These are phyloP conservation scores for Germaria angustata DNA, from an alignment of 2,888 invertebrate species.

Conservation along the genomic window DNA sequence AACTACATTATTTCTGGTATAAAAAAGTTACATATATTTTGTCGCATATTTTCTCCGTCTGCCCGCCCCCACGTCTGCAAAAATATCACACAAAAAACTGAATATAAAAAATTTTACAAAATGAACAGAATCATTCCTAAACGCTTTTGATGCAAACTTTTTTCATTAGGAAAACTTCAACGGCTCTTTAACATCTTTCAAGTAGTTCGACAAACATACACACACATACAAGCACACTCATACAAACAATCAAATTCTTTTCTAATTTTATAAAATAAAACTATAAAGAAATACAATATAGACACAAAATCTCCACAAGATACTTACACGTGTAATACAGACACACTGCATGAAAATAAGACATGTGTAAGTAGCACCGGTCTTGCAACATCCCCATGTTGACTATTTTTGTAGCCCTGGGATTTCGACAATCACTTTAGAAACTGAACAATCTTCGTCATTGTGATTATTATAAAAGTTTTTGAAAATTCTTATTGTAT, in stretches of 20 bases:
- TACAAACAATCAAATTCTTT: conserved; percentile 1
- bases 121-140: conserved; percentile 47
- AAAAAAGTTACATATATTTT: neutral
- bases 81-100: conserved; percentile 7
- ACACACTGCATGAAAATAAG: too few species aligned
- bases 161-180: conserved; percentile 66
- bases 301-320: too few species aligned
- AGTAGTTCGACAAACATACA: conserved; percentile 42
- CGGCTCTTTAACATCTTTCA: conserved; percentile 61
- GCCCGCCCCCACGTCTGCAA: neutral
- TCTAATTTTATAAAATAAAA: conserved; percentile 1
- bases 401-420: neutral
- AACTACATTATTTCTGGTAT: too few species aligned
- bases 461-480: conserved; percentile 32
- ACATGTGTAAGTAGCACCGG: neutral
- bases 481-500: neutral
- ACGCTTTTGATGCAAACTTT: conserved; percentile 63
- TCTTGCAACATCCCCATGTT: neutral
- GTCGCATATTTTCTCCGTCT: neutral
- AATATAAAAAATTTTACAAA: neutral
- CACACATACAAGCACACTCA: neutral
- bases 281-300: conserved; percentile 10
- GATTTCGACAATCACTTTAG: conserved; percentile 37
- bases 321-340: too few species aligned
- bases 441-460: conserved; percentile 49